phyloP scores from a whole-genome alignment of 2,113 vertebrate genomes.

The Monopterus albus region DNA sequence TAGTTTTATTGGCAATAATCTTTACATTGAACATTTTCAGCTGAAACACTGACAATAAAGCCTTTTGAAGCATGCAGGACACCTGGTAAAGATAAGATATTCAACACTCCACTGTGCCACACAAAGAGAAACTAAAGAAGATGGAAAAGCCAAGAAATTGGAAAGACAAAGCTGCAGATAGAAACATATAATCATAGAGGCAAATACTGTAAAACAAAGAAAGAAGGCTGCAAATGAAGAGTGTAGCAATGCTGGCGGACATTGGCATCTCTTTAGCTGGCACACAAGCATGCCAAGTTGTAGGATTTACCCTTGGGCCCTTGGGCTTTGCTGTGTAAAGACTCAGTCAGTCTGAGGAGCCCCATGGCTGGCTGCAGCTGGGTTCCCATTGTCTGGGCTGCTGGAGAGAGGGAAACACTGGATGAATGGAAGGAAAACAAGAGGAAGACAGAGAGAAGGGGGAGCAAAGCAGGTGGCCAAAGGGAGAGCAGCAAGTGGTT shows the following conservation, averaged over 20 bases:
- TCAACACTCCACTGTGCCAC: conserved; percentile 18
- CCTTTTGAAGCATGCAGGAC: conserved; percentile 4
- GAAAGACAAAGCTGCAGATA: conserved; percentile 44
- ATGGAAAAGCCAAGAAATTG: conserved; percentile 26
- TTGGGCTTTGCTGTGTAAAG: conserved; percentile 82
- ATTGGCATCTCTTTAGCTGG: conserved; percentile 78
- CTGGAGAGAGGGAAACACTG: conserved; percentile 66
- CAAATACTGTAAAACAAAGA: conserved; percentile 60
- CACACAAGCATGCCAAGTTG: conserved; percentile 83
- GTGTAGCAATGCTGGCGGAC: conserved; percentile 79
- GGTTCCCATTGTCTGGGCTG: conserved; percentile 70
- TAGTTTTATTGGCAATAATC: not conserved
- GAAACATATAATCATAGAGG: conserved; percentile 57
- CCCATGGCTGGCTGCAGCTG: conserved; percentile 68
- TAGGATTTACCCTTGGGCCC: conserved; percentile 85
- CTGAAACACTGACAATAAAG: not conserved
- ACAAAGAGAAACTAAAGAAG: conserved; percentile 43
- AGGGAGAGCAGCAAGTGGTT: conserved; percentile 73
- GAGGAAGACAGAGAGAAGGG: conserved; percentile 53
- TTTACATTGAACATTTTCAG: not conserved
- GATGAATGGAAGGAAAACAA: conserved; percentile 73
- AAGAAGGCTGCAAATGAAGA: conserved; percentile 67
- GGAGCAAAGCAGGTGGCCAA: conserved; percentile 55
- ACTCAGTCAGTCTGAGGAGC: conserved; percentile 78
- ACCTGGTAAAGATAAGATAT: conserved; percentile 20